Evolutionary conservation across 2,888 invertebrate genomes (phyloP).

Genomic region (Lomographa bimaculata): DNA sequence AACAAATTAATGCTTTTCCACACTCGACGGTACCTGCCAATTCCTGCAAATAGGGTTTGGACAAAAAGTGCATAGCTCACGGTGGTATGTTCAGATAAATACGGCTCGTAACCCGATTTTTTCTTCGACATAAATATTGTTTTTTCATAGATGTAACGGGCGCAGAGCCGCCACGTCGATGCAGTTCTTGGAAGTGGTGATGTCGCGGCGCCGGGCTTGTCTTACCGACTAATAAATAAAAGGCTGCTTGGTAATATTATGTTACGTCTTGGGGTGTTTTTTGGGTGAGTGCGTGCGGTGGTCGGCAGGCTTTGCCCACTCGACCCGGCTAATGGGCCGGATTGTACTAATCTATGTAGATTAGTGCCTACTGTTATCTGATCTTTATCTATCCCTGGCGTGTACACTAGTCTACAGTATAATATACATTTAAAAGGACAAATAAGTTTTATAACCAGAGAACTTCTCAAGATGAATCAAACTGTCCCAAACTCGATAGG

Average conservation of each 20-base stretch:
- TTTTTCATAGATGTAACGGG: constrained; percentile 79
- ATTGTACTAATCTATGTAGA: constrained; percentile 41
- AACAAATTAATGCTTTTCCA: constrained; percentile 68
- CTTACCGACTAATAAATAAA: constrained; percentile 77
- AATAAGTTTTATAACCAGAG: too few species aligned
- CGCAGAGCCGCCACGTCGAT: constrained; percentile 71
- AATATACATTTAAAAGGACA: too few species aligned
- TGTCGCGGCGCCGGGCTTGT: constrained; percentile 76
- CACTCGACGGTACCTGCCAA: constrained; percentile 67
- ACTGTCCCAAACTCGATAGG: too few species aligned
- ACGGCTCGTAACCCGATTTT: constrained; percentile 72
- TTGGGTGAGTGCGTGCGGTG: constrained; percentile 65
- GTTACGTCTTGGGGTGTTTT: constrained; percentile 75
- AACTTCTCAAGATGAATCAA: too few species aligned
- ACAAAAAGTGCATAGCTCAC: constrained; percentile 76
- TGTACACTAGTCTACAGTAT: too few species aligned
- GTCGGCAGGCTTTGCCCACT: constrained; percentile 63
- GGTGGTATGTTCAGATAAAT: constrained; percentile 70
- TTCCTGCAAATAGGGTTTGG: constrained; percentile 71
- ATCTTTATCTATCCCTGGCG: too few species aligned
- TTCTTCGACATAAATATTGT: constrained; percentile 80
- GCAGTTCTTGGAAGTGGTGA: constrained; percentile 73
- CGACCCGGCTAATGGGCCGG: constrained; percentile 61
- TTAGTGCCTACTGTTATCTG: too few species aligned
- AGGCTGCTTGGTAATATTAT: constrained; percentile 81